Conservation (phyloP, 2,888 invertebrate genomes). For the Fissipunctia ypsillon region DNA sequence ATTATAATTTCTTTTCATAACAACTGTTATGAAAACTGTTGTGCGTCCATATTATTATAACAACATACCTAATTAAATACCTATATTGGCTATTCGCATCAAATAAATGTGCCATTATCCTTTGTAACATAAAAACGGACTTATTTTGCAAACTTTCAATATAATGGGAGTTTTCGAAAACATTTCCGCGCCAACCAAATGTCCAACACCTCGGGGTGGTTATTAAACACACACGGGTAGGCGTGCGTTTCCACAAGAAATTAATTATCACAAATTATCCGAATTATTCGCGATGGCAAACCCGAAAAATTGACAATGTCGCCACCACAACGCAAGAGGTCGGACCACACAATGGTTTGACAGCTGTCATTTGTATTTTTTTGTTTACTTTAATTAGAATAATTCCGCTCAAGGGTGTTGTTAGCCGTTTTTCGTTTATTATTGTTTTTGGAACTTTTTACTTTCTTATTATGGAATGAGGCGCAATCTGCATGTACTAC, state of each 20-base stretch:
- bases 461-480: conserved; percentile 18
- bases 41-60: conserved; percentile 23
- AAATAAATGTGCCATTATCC: conserved; percentile 53
- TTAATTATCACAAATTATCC: conserved; percentile 70
- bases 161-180: conserved; percentile 66
- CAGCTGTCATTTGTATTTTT: conserved; percentile 73
- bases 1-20: conserved; percentile 17
- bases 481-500: background rate
- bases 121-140: conserved; percentile 55
- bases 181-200: conserved; percentile 78
- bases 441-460: conserved; percentile 27
- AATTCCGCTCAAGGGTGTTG: conserved; percentile 48
- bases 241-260: conserved; percentile 68
- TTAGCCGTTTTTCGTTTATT: conserved; percentile 22
- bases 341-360: conserved; percentile 76
- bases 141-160: conserved; percentile 62
- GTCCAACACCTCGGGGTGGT: conserved; percentile 79
- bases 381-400: conserved; percentile 39
- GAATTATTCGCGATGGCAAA: conserved; percentile 58
- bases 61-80: conserved; percentile 45
- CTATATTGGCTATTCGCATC: conserved; percentile 60
- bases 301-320: conserved; percentile 68
- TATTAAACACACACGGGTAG: conserved; percentile 67
- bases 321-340: conserved; percentile 67
- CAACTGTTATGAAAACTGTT: no score